Conservation (phyloP, 2,113 vertebrate species). For the Rhabdomys dilectus region DNA sequence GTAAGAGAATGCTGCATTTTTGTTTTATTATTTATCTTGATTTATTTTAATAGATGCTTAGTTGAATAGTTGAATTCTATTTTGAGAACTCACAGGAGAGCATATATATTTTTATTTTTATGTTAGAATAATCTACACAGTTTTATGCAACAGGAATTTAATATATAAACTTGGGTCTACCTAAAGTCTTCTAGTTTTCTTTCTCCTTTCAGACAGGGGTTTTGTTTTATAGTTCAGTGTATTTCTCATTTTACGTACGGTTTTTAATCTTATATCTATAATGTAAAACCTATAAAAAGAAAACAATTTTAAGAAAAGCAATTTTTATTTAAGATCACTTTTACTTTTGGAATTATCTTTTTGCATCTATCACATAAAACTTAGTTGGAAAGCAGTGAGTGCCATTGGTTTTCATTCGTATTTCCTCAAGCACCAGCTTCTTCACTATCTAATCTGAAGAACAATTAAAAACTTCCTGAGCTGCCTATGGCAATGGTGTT, state of each 20-base stretch:
- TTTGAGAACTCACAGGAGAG: neutral
- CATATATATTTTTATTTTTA: neutral
- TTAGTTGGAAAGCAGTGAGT: constrained; percentile 28
- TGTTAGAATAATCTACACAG: neutral
- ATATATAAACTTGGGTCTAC: neutral
- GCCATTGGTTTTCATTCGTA: neutral
- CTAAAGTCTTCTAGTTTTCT: constrained; percentile 40
- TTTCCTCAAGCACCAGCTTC: neutral
- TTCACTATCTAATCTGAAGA: constrained; percentile 32
- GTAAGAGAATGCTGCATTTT: neutral
- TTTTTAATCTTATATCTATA: constrained; percentile 12
- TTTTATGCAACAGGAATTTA: constrained; percentile 26
- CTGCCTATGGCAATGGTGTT: constrained; percentile 1
- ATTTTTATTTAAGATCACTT: constrained; percentile 36
- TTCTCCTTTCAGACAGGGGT: neutral
- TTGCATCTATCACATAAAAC: constrained; percentile 20
- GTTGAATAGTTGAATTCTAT: neutral
- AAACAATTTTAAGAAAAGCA: neutral
- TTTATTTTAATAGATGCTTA: neutral
- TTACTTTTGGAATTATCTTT: constrained; percentile 42
- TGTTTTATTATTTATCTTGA: neutral
- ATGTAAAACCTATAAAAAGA: constrained; percentile 1
- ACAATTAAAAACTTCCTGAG: constrained; percentile 35
- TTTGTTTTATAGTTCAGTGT: neutral
- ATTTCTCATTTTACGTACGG: neutral